phyloP scores from a whole-genome alignment of 2,888 invertebrate species.

The Heliconius ethilla region DNA sequence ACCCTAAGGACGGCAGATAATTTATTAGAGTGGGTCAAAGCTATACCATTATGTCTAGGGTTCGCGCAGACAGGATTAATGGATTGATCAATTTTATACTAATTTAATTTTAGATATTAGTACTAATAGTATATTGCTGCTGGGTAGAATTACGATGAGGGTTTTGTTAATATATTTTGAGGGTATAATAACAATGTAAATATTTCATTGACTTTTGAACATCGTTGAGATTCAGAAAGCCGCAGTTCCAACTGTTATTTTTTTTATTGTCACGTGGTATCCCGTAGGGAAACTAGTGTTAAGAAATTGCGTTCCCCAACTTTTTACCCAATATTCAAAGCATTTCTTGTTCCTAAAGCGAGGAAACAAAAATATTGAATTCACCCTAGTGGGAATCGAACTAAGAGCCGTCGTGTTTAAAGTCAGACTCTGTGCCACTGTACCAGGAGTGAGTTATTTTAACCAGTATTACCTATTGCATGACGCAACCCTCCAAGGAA shows the following conservation, averaged over 20 bases:
- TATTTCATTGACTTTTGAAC: too few relatives aligned
- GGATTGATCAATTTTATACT: slow-evolving; percentile 5
- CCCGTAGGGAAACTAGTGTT: too few relatives aligned
- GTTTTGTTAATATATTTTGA: too few relatives aligned
- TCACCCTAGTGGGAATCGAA: not conserved
- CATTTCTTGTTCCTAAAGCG: not conserved
- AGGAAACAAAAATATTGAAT: not conserved
- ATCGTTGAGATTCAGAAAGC: too few relatives aligned
- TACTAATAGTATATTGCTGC: not conserved
- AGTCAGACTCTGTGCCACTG: not conserved
- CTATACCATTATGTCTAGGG: slow-evolving; percentile 22
- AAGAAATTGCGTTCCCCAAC: too few relatives aligned
- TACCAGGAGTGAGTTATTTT: not conserved
- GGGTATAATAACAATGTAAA: too few relatives aligned
- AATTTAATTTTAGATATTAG: slow-evolving; percentile 19
- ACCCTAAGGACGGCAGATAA: slow-evolving; percentile 14
- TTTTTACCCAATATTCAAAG: too few relatives aligned
- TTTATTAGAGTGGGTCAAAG: slow-evolving; percentile 31
- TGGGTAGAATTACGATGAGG: not conserved
- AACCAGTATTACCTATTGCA: not conserved
- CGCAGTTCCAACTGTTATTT: too few relatives aligned
- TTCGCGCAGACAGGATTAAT: slow-evolving; percentile 8
- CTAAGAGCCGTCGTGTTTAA: not conserved
- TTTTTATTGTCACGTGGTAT: too few relatives aligned
- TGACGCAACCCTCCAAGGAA: not conserved